A percentile compares a stretch with the other conserved stretches of the same genome.
Evolutionary conservation across 2,797 vertebrate species (phyloP).

Genomic region (Aplochiton taeniatus): DNA sequence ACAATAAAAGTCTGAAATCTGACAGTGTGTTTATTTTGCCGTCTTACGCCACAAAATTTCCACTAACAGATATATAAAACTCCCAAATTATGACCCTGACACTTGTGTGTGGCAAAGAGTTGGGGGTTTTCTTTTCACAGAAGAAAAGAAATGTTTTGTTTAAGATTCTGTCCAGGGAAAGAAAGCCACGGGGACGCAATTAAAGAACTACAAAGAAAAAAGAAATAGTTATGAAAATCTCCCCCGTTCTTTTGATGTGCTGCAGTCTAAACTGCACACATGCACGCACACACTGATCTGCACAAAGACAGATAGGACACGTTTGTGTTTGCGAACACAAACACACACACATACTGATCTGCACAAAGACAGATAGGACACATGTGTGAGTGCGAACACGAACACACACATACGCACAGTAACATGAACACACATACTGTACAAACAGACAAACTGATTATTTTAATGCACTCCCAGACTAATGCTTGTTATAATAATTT

Average conservation of each 20-base stretch:
- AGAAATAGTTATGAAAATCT: slow-evolving; percentile 83
- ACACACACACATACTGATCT: slow-evolving; percentile 31
- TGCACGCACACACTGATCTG: slow-evolving; percentile 24
- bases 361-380: no score
- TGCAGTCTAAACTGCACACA: slow-evolving; percentile 68
- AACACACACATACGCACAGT: slow-evolving; percentile 27
- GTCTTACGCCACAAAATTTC: slow-evolving; percentile 45
- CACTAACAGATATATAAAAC: slow-evolving; percentile 41
- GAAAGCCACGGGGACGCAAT: slow-evolving; percentile 84
- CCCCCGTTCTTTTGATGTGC: slow-evolving; percentile 81
- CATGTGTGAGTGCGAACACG: no score
- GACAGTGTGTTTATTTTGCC: slow-evolving; percentile 46
- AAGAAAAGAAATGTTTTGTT: slow-evolving; percentile 77
- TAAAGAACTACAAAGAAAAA: slow-evolving; percentile 85
- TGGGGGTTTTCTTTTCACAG: slow-evolving; percentile 59
- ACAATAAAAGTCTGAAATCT: background rate
- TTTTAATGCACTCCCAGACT: slow-evolving; percentile 8
- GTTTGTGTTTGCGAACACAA: background rate
- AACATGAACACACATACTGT: slow-evolving; percentile 23
- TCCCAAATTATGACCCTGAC: slow-evolving; percentile 62
- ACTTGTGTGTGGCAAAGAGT: slow-evolving; percentile 67
- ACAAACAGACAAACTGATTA: slow-evolving; percentile 3
- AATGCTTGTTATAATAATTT: no score
- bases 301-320: slow-evolving; percentile 5
- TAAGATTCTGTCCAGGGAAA: slow-evolving; percentile 81